Base-by-base conservation (phyloP, 1,140 invertebrate genomes). In the Glossosoma conforme region DNA sequence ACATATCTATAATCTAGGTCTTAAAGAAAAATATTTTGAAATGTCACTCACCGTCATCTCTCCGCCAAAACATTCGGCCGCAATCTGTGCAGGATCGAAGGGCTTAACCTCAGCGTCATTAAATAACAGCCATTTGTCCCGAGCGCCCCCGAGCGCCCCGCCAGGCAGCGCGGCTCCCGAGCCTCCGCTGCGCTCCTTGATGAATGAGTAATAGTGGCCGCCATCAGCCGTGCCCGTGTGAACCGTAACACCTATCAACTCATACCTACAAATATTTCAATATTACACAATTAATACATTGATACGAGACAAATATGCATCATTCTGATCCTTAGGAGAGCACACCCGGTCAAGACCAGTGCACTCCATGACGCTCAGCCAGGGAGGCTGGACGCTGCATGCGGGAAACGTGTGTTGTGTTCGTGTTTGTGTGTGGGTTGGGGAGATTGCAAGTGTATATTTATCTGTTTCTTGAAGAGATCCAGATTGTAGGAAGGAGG, bases 191-290 rank as follows among this genome's bases (percentile, higher is more conserved):
- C 86, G 76, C 67, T 95, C 91, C 47, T 91, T 81, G 56, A 97
- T 97, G 64, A 97, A 97, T 66, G 90, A 93, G 67, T 97, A 97
- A 72, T 97, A 97, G 70, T 97, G 94, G 1, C 94, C 93, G 20
- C 93, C 93, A 67, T 97, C 93, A 1, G 93, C 93, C 1, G 92
- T 97, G 3, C 93, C 94, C 8, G 93, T 96, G 68, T 97, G 93
- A 1, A 97, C 93, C 0, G 93, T 97, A 1, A 97, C 92, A 17
- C 93, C 93, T 53, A 95, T 94, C 48, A 97, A 69, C 68, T 95
- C 91, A 70, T 97, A 97, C 56, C 91, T 89, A 62, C 74, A 84
- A 51, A n/a, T n/a, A n/a, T 78, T n/a, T n/a, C n/a, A n/a, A n/a
- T n/a, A n/a, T n/a, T n/a, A n/a, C n/a, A n/a, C n/a, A n/a, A n/a